Base-by-base conservation (phyloP, 2,797 vertebrate species). In the Sebastes matsubarae region DNA sequence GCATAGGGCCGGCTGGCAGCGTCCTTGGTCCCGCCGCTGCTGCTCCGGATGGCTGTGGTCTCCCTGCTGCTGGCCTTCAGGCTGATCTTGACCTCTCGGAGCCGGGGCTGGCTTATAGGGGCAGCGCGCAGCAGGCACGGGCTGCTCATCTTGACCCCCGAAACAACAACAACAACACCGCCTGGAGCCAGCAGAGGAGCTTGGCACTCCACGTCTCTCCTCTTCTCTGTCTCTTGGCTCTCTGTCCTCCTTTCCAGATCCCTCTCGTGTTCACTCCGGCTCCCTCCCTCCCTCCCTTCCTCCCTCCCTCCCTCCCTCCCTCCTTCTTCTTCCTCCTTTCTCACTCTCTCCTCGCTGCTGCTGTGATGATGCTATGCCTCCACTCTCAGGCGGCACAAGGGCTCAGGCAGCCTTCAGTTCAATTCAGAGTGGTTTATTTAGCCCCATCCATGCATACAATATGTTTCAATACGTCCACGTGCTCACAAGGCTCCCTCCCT, bases 31-130 rank as follows among this genome's bases (percentile, higher is more conserved):
- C 79, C 88, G 2, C 85, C 79, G 10, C 81, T 32, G 66, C 82
- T 67, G 87, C 88, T 83, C 69, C 87, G 91, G 63, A 79, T 63
- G 29, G 86, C 22, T 2, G 77, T 13, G 34, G 84, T 72, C 72
- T 95, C 94, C 86, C 94, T 89, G 88, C 90, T 85, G 89, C 91
- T 82, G 89, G 90, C 92, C 94, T 94, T 96, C 89, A 96, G 86
- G 87, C 92, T 94, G 92, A 96, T 87, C 89, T 94, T 96, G 88
- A 96, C 95, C 89, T 96, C 96, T 74, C 95, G 54, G 50, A 96
- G 92, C 79, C 94, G 93, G 66, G 93, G 93, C 70, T 96, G 96
- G 87, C 89, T 93, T 20, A 95, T 73, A 3, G 96, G 94, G 83
- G 94, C 77, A 8, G 94, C 77, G 1, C 93, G 94, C 84, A 92